Evolutionary conservation across 2,113 vertebrate species (phyloP), one percentile per base, ranked within the genome.

Genomic region (Eptesicus fuscus): DNA sequence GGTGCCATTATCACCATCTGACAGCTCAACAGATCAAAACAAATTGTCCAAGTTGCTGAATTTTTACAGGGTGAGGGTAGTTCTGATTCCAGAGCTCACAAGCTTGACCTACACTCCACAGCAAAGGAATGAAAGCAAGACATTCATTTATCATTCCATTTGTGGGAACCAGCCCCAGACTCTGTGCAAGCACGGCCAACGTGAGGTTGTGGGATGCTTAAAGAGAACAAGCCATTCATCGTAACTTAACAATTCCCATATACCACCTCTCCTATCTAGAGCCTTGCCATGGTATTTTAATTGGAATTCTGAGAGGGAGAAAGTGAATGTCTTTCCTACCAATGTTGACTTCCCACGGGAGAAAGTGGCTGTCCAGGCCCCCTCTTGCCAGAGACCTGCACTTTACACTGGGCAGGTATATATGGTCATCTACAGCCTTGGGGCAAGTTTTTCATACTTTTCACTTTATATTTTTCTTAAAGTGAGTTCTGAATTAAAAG

Each of bases 341-440:
- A 30, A 87, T 47, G 13, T 35, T 35, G 7, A 32, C 49, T 90
- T 80, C 10, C 10, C 28, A 8, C 11, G 42, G 23, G 20, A 37
- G 59, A 76, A 61, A 86, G 65, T 25, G 37, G 28, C 37, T 14
- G 0, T 16, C 42, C 61, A 51, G 40, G 7, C 0, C 4, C 40
- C 5, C 16, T 9, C 28, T 12, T 51, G 7, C 10, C 5, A 9
- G 12, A 84, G 32, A 59, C 35, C 73, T 23, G 40, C 9, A 59
- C 28, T 44, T 61, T 17, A 37, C 73, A 17, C 0, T 37, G 1
- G 9, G n/a, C 13, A 32, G 4, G 2, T 11, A 12, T 49, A 37
- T 59, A 69, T 40, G 67, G 22, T 73, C 47, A 73, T 12, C 65
- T 37, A 28, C n/a, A 69, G 22, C 32, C 70, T 51, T 20, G 23